Conservation (phyloP, 1,140 invertebrate species). For the Pogonomyrmex barbatus region DNA sequence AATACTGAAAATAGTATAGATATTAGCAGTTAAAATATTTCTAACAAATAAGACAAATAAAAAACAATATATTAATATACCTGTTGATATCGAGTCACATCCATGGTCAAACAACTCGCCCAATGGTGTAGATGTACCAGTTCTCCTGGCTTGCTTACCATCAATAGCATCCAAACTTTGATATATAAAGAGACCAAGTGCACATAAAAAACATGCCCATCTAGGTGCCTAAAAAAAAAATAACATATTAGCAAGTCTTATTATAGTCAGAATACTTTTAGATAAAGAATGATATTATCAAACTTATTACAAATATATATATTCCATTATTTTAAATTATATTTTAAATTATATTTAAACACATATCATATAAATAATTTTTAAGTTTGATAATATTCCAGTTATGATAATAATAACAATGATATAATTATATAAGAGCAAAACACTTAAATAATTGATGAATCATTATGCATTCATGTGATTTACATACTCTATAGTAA, state of each 20-base stretch:
- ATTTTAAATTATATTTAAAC: not conserved
- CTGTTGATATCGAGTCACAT: slow-evolving; percentile 98
- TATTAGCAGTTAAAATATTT: not conserved
- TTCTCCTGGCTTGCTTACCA: slow-evolving; percentile 99
- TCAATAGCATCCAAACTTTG: slow-evolving; percentile 99
- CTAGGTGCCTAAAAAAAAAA: slow-evolving; percentile 90
- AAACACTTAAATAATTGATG: slow-evolving; percentile 11
- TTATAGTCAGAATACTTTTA: not conserved
- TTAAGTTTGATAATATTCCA: not conserved
- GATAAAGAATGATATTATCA: not conserved
- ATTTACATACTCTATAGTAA: not conserved
- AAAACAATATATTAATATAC: slow-evolving; percentile 77
- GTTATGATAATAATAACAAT: not conserved
- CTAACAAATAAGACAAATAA: not conserved
- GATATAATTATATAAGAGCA: slow-evolving; percentile 31
- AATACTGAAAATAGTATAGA: slow-evolving; percentile 90
- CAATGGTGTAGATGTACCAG: slow-evolving; percentile 95
- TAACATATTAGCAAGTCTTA: not conserved
- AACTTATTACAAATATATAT: slow-evolving; percentile 22
- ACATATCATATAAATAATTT: not conserved
- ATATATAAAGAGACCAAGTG: slow-evolving; percentile 98
- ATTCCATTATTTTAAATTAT: not conserved
- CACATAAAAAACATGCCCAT: slow-evolving; percentile 97
- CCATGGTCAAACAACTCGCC: slow-evolving; percentile 99
- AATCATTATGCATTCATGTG: slow-evolving; percentile 8